Evolutionary conservation across 2,113 vertebrate species (phyloP).

Genomic region (Hippocampus abdominalis): DNA sequence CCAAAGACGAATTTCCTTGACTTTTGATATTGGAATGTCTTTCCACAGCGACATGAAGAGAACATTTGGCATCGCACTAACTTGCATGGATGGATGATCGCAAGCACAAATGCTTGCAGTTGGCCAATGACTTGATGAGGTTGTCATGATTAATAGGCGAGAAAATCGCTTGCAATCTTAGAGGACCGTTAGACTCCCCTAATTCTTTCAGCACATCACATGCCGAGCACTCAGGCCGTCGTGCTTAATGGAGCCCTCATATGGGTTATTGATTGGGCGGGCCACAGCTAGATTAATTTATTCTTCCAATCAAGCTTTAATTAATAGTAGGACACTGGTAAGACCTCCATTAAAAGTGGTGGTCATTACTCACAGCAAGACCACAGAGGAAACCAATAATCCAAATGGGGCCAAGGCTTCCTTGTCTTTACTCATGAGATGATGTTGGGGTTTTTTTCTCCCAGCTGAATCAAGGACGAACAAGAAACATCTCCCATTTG

Average conservation of each 20-base stretch:
- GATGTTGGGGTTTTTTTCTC: background rate
- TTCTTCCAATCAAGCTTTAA: constrained; percentile 78
- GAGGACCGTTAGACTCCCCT: constrained; percentile 50
- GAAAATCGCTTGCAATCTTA: constrained; percentile 66
- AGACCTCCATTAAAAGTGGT: constrained; percentile 65
- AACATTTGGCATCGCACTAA: background rate
- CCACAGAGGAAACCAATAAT: constrained; percentile 58
- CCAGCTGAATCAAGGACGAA: constrained; percentile 22
- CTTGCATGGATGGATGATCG: constrained; percentile 20
- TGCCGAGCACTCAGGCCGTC: constrained; percentile 38
- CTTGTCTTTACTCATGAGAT: constrained; percentile 21
- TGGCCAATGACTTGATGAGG: constrained; percentile 43
- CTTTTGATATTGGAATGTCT: too few species aligned
- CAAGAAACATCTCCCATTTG: background rate
- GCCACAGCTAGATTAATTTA: constrained; percentile 74
- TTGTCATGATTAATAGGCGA: constrained; percentile 71
- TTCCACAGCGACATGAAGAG: too few species aligned
- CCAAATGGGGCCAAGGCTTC: constrained; percentile 47
- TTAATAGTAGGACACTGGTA: constrained; percentile 72
- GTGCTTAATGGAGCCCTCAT: constrained; percentile 72
- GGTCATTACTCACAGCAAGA: constrained; percentile 65
- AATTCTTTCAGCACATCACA: constrained; percentile 50
- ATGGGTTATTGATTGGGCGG: constrained; percentile 73
- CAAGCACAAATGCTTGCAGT: constrained; percentile 12
- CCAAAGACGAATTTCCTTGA: too few species aligned